Base-by-base conservation (phyloP, 2,113 vertebrate genomes). In the Pelodiscus sinensis region DNA sequence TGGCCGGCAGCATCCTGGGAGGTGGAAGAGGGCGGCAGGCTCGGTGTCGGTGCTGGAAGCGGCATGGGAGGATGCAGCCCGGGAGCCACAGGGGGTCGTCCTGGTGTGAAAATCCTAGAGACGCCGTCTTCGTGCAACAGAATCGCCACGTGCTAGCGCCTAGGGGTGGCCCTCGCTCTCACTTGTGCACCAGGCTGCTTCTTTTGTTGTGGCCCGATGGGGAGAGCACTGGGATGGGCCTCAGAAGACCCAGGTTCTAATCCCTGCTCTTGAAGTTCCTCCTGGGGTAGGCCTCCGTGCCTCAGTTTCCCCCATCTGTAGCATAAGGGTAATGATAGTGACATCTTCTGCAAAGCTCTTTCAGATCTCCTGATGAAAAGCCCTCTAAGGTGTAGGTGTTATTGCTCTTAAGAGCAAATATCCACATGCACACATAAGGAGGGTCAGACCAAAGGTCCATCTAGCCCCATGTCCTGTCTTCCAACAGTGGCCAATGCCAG, bases 111-210 rank as follows among this genome's bases (percentile, higher is more conserved):
- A 83, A 96, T 95, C 6, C 2, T 93, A 82, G 97, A 97, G 12
- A 97, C 79, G 56, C 95, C 80, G 2, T 97, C 97, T 62, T 97
- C 98, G n/a, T 92, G 85, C 93, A 94, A 92, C 86, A 96, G 92
- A 83, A 97, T 86, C 90, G 97, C 96, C 1, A 97, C 50, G 84
- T 92, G 92, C 79, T 97, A 71, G 96, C n/a, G 22, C 24, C 31
- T 68, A 31, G 27, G 62, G 31, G 15, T 7, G 15, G 62, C 31
- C 31, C 6, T 65, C 15, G 31, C 29, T 65, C 15, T 31, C 29
- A 58, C 62, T 15, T 65, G 13, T 31, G 29, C 3, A 3, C 14
- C 60, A 31, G 27, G 1, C 1, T 1, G 6, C 31, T 65, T 31
- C 29, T 14, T 65, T 65, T 68, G n/a, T 9, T 68, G 65, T 68